Evolutionary conservation across 2,888 invertebrate genomes (phyloP), one percentile per base, ranked within the genome.

Genomic region (Synanthedon myopaeformis): DNA sequence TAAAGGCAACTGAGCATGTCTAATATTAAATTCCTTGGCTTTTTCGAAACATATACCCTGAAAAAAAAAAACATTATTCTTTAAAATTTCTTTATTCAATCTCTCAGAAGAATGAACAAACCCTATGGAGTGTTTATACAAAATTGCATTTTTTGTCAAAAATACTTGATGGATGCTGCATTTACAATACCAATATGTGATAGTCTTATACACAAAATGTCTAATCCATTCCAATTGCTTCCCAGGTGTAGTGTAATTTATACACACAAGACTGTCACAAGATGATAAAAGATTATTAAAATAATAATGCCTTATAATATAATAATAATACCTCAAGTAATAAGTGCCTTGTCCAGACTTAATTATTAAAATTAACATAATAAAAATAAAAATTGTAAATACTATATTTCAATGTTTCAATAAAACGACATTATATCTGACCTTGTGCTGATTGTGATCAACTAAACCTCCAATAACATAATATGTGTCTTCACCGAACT

Each of bases 401-500:
- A 58, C 42, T 28, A 28, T 53, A n/a, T n/a, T n/a, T n/a, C n/a
- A 50, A 35, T 52, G 8, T 35, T 35, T 8, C 8, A 35, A 49
- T n/a, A 35, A 14, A 51, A 48, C 54, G 23, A 49, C 55, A 68
- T 35, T 35, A 35, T 10, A 35, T 58, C 59, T 63, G 74, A 92
- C 95, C 89, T 98, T 99, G 63, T 97, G 94, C 63, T 93, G 91
- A 83, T 99, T 99, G 74, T 99, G 99, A 84, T 99, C 99, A 0
- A 99, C 97, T 50, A 99, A 85, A 28, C 98, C 99, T 48, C 99
- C 99, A 74, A 99, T 98, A 52, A 99, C 92, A 71, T 99, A 99
- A 51, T 93, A 90, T 70, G 93, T 93, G 58, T 92, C 90, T 19
- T 93, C 90, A 63, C 95, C 92, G 65, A 97, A 88, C 53, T 79